Evolutionary conservation across 1,140 invertebrate species (phyloP).

Genomic region (Bombus sylvicola): DNA sequence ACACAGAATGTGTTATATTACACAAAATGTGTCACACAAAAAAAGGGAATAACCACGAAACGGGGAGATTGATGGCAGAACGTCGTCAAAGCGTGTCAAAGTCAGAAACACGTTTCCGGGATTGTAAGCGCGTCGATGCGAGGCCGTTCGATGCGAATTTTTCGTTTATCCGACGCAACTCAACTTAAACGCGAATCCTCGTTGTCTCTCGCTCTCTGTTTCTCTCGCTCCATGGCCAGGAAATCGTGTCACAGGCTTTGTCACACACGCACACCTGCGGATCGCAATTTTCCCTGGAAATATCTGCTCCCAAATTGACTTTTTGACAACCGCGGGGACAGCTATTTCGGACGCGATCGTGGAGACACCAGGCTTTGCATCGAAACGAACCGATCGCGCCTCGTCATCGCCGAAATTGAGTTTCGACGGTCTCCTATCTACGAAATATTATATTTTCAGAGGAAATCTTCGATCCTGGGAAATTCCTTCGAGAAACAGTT

Average conservation of each 20-base stretch:
- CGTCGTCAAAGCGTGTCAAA: conserved; percentile 30
- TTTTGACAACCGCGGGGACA: conserved; percentile 23
- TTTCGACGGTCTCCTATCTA: background rate
- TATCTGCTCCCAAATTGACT: conserved; percentile 38
- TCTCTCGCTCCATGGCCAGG: background rate
- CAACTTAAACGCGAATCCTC: conserved; percentile 21
- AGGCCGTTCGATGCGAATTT: background rate
- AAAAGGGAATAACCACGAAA: background rate
- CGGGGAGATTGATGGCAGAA: conserved; percentile 23
- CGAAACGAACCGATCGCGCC: conserved; percentile 16
- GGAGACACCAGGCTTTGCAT: background rate
- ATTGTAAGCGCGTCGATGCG: conserved; percentile 14
- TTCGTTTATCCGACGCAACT: conserved; percentile 13
- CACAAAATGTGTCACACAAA: background rate
- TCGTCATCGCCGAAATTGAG: conserved; percentile 3
- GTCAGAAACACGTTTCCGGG: conserved; percentile 10
- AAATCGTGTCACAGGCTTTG: conserved; percentile 26
- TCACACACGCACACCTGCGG: background rate
- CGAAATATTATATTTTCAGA: background rate
- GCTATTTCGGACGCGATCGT: conserved; percentile 3
- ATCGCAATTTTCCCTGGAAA: conserved; percentile 17
- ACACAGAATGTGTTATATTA: too few species aligned
- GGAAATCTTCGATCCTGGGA: background rate
- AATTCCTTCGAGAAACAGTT: background rate
- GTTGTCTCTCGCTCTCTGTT: too few species aligned